phyloP scores from a whole-genome alignment of 1,140 invertebrate species.

The Zaprionus ghesquierei region DNA sequence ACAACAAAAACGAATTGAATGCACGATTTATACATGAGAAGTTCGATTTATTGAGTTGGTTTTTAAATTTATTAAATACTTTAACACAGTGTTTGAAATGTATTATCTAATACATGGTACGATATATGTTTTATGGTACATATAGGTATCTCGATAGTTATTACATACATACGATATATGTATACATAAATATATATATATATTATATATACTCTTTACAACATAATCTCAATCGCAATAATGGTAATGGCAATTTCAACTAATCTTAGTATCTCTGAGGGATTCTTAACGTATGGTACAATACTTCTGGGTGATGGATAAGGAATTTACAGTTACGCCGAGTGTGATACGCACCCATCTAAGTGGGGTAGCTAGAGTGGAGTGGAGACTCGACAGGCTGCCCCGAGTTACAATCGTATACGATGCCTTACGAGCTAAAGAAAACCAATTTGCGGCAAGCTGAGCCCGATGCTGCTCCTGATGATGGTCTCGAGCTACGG shows the following conservation, averaged over 20 bases:
- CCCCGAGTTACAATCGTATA: slow-evolving; percentile 10
- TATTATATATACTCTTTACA: slow-evolving; percentile 43
- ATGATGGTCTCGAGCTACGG: slow-evolving; percentile 7
- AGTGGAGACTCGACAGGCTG: too few relatives aligned
- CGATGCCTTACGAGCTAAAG: slow-evolving; percentile 32
- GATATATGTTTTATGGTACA: slow-evolving; percentile 56
- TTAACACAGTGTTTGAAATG: slow-evolving; percentile 81
- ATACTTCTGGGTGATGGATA: slow-evolving; percentile 59
- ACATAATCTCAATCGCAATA: slow-evolving; percentile 55
- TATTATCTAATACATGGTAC: slow-evolving; percentile 73
- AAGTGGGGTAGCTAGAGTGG: not conserved
- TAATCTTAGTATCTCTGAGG: slow-evolving; percentile 56
- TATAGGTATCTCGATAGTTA: slow-evolving; percentile 44
- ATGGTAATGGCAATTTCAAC: slow-evolving; percentile 55
- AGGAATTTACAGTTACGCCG: slow-evolving; percentile 58
- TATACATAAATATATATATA: slow-evolving; percentile 6
- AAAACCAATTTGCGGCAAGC: not conserved
- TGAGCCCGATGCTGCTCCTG: not conserved
- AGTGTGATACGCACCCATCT: too few relatives aligned
- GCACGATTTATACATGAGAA: not conserved
- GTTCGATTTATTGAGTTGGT: slow-evolving; percentile 56
- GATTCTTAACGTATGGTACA: slow-evolving; percentile 71
- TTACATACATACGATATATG: not conserved
- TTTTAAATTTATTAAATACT: slow-evolving; percentile 78
- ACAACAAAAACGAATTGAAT: not conserved